Base-by-base conservation (phyloP, 2,888 invertebrate genomes). In the Cordilura impudica region DNA sequence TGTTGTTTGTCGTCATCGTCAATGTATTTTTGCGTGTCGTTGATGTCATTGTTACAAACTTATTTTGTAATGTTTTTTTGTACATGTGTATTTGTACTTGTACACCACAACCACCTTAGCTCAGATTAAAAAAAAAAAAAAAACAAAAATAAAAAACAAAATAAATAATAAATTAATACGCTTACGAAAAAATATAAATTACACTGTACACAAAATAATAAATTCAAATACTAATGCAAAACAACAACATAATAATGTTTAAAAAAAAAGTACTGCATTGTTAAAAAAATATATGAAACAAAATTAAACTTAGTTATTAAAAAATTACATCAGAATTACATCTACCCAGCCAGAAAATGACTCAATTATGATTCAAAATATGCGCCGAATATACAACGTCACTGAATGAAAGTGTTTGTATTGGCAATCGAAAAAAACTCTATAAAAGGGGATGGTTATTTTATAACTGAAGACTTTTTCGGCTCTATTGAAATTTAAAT, bases 161-260 rank as follows among this genome's bases (percentile, higher is more conserved):
- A 82, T 80, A 81, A 78, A 81, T 81, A 83, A 81, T 70, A 81
- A 81, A 83, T 82, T 79, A n/a, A 73, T 83, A 83, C 85, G 83
- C 85, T 82, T 83, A 79, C 82, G 80, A 39, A 71, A 54, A n/a
- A 76, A 71, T 66, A 72, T 73, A 78, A 66, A 78, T 35, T 60
- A 82, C 61, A 67, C 75, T 67, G 29, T 66, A 60, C 61, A 72
- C 63, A 51, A 76, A 69, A 29, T 29, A 43, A 78, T 29, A 43
- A 78, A 69, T 66, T 70, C 45, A 54, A 49, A 71, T 51, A 65
- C 61, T 51, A 54, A 78, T 79, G 58, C 49, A 80, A 69, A 75
- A 72, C 23, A 0, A 70, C 54, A 53, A 51, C 47, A 65, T 56
- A 51, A 49, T 65, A 58, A n/a, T n/a, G n/a, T n/a, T 70, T 2